Evolutionary conservation across 92 coral and sea anemone genomes (phyloP).

Genomic region (Epizoanthus stellaris): DNA sequence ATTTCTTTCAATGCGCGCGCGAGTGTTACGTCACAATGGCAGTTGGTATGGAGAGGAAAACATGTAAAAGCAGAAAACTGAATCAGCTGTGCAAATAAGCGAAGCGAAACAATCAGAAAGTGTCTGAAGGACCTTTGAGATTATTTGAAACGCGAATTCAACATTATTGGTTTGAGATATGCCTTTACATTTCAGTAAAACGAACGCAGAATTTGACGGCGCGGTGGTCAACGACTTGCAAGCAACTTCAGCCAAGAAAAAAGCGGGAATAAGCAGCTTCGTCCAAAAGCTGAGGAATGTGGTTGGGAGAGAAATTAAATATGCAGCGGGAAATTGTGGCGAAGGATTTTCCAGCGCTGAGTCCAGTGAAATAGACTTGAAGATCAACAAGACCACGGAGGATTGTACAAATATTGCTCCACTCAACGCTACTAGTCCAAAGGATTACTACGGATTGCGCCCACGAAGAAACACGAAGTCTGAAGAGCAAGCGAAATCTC

Average conservation of each 20-base stretch:
- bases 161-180: background rate
- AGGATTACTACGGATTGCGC: slow-evolving; percentile 1
- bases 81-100: background rate
- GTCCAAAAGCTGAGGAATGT: slow-evolving; percentile 6
- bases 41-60: slow-evolving; percentile 19
- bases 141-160: background rate
- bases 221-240: background rate
- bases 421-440: background rate
- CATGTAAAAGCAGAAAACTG: background rate
- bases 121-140: background rate
- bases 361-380: background rate
- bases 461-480: background rate
- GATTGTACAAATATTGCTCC: background rate
- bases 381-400: background rate
- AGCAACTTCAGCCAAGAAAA: background rate
- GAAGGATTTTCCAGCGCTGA: background rate
- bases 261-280: slow-evolving; percentile 1
- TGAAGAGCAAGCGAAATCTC: background rate
- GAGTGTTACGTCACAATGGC: slow-evolving; percentile 6
- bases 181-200: background rate
- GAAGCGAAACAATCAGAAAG: background rate
- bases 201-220: background rate
- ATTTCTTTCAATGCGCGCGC: slow-evolving; percentile 22
- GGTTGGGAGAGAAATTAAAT: slow-evolving; percentile 17
- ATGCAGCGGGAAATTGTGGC: background rate